A percentile compares a stretch with the other conserved stretches of the same genome.
phyloP scores from a whole-genome alignment of 1,140 invertebrate genomes.

The Achatina immaculata region DNA sequence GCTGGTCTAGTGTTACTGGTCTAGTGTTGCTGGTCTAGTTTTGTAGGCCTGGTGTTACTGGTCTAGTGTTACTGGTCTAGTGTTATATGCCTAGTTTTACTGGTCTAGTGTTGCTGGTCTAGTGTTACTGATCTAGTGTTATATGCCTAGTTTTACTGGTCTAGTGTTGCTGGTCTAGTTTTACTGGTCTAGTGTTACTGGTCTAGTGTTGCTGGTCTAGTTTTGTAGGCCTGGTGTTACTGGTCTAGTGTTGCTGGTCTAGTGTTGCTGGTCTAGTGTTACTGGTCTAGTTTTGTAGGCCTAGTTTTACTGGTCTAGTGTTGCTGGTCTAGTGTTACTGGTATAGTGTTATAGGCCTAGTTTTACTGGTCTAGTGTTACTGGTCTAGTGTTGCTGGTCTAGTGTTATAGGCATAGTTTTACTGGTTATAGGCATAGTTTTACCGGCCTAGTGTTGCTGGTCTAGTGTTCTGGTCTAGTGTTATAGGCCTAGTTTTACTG shows the following conservation, averaged over 20 bases:
- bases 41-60: too few relatives aligned
- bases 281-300: not conserved
- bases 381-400: not conserved
- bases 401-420: not conserved
- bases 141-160: too few relatives aligned
- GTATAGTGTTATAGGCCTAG: not conserved
- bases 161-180: not conserved
- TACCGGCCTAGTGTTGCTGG: not conserved
- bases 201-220: not conserved
- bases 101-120: too few relatives aligned
- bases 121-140: too few relatives aligned
- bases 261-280: not conserved
- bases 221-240: not conserved
- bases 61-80: too few relatives aligned
- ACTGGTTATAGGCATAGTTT: not conserved
- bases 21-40: too few relatives aligned
- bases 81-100: too few relatives aligned
- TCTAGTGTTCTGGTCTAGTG: not conserved
- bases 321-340: not conserved
- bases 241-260: not conserved
- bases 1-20: too few relatives aligned
- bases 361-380: not conserved
- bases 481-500: not conserved
- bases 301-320: not conserved
- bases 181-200: not conserved